These are phyloP conservation scores for Danio jaintianensis DNA, from an alignment of 2,797 vertebrate genomes.

Conservation along the genomic window DNA sequence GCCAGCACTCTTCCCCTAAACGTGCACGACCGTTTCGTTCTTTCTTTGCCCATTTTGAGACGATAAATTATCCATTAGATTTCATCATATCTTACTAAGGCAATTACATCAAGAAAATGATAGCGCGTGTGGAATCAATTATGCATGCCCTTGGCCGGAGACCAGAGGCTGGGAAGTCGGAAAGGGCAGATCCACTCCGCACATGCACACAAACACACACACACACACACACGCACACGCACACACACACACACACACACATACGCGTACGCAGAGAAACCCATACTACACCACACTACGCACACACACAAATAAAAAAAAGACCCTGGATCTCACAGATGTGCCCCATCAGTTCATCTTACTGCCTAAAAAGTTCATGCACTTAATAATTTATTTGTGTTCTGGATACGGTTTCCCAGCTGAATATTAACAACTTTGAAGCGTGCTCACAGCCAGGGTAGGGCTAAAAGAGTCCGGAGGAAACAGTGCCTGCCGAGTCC, in stretches of 20 bases:
- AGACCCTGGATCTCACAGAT: constrained; percentile 92
- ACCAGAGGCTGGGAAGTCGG: constrained; percentile 92
- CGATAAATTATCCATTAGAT: constrained; percentile 97
- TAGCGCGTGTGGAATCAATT: constrained; percentile 96
- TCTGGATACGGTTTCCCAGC: constrained; percentile 98
- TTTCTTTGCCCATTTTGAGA: constrained; percentile 87
- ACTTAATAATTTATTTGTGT: constrained; percentile 99
- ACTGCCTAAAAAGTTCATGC: constrained; percentile 99
- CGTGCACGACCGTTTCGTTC: constrained; percentile 72
- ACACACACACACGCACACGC: constrained; percentile 35
- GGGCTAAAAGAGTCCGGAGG: constrained; percentile 83
- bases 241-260: constrained; percentile 35
- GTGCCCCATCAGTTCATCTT: constrained; percentile 99
- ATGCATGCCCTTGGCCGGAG: constrained; percentile 97
- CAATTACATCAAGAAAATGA: constrained; percentile 99
- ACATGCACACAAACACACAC: constrained; percentile 68
- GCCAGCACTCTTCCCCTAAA: constrained; percentile 40
- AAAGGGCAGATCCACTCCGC: constrained; percentile 87
- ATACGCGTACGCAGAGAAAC: constrained; percentile 40
- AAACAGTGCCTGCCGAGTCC: constrained; percentile 81
- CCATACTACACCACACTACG: constrained; percentile 45
- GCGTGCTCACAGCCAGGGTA: constrained; percentile 88
- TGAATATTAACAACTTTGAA: constrained; percentile 99
- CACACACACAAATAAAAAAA: constrained; percentile 74
- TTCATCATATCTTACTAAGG: constrained; percentile 98